A percentile compares a stretch with the other conserved stretches of the same genome.
phyloP scores from a whole-genome alignment of 1,140 invertebrate species.

The Pinna nobilis region DNA sequence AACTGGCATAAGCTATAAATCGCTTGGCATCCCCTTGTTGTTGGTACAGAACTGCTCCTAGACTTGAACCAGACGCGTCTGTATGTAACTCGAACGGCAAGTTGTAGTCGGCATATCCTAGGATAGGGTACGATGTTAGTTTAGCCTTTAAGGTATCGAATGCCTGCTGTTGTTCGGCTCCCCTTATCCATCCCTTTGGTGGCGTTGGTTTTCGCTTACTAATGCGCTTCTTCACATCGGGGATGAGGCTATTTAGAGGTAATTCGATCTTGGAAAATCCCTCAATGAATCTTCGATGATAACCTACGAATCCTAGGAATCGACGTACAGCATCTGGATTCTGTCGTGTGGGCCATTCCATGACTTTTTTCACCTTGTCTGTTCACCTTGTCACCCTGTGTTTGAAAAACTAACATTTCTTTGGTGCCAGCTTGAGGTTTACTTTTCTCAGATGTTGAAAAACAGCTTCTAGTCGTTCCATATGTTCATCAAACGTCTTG shows the following conservation, averaged over 20 bases:
- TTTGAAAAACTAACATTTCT: constrained; percentile 68
- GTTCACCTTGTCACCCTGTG: constrained; percentile 45
- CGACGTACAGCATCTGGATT: too few relatives aligned
- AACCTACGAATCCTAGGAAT: constrained; percentile 67
- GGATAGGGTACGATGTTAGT: constrained; percentile 37
- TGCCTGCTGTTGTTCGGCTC: constrained; percentile 7
- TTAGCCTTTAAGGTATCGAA: constrained; percentile 47
- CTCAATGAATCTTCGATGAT: constrained; percentile 64
- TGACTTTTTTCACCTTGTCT: constrained; percentile 37
- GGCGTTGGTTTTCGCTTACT: neutral
- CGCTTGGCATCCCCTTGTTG: constrained; percentile 48
- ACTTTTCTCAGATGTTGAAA: constrained; percentile 29
- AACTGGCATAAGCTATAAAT: too few relatives aligned
- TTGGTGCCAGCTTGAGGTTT: constrained; percentile 25
- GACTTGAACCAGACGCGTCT: constrained; percentile 44
- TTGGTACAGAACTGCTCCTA: constrained; percentile 64
- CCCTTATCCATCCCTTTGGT: constrained; percentile 15
- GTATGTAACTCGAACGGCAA: constrained; percentile 41
- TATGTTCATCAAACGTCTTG: constrained; percentile 28
- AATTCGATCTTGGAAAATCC: constrained; percentile 46
- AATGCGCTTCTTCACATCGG: neutral
- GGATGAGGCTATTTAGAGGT: constrained; percentile 38
- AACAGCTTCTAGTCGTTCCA: constrained; percentile 25
- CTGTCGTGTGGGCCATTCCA: constrained; percentile 56
- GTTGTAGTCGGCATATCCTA: constrained; percentile 39